Evolutionary conservation across 2,797 vertebrate species (phyloP).

Genomic region (Falco naumanni): DNA sequence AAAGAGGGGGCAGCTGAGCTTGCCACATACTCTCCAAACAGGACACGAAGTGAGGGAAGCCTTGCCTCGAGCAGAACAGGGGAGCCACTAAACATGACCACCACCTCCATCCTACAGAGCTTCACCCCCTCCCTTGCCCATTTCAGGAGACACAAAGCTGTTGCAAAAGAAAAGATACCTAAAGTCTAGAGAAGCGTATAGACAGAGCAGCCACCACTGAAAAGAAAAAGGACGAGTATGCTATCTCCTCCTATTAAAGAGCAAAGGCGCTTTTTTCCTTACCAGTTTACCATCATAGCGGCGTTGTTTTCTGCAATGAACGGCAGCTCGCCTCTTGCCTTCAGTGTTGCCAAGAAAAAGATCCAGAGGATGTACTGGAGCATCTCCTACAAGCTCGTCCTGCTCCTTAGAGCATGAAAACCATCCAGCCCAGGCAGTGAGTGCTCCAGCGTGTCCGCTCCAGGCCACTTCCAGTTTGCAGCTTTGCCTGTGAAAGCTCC

Average conservation of each 20-base stretch:
- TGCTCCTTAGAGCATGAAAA: neutral
- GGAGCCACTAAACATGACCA: neutral
- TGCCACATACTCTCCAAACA: neutral
- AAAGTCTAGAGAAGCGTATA: neutral
- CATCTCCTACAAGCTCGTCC: conserved; percentile 58
- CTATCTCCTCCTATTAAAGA: neutral
- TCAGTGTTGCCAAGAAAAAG: conserved; percentile 84
- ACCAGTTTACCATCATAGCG: conserved; percentile 95
- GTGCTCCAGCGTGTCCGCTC: conserved; percentile 21
- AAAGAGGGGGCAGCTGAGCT: neutral
- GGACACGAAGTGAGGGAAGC: neutral
- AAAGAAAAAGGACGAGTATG: neutral
- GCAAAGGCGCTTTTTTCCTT: conserved; percentile 73
- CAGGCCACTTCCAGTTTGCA: neutral
- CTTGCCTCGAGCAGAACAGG: neutral
- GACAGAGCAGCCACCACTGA: neutral
- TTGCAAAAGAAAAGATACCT: neutral
- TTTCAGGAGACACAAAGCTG: neutral
- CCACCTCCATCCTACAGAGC: neutral
- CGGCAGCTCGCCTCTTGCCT: conserved; percentile 87
- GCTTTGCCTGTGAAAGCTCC: conserved; percentile 12
- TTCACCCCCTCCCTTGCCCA: neutral
- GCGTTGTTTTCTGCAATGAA: conserved; percentile 94
- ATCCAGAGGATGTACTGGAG: conserved; percentile 82
- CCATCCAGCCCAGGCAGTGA: neutral